These are phyloP conservation scores for Drosophila serrata DNA, from an alignment of 1,140 invertebrate species.

Conservation along the genomic window DNA sequence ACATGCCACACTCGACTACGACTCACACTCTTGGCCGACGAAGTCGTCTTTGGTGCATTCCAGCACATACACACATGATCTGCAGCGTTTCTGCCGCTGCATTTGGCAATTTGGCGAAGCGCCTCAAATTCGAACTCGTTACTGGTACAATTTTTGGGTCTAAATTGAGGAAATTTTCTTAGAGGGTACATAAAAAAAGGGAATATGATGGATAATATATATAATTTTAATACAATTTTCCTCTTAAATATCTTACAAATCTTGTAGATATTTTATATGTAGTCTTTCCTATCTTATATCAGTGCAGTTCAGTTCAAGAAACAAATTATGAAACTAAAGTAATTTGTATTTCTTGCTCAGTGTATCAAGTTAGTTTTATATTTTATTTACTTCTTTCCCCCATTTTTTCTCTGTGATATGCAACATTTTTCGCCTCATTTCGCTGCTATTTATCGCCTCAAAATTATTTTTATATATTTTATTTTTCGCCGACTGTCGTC, in stretches of 20 bases:
- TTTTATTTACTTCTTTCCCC: background rate
- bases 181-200: background rate
- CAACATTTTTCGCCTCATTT: constrained; percentile 39
- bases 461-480: constrained; percentile 23
- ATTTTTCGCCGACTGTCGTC: constrained; percentile 37
- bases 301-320: too few relatives aligned
- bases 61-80: constrained; percentile 25
- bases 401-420: constrained; percentile 16
- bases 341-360: background rate
- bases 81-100: constrained; percentile 28
- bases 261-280: background rate
- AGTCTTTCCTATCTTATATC: background rate
- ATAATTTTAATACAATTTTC: background rate
- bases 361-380: background rate
- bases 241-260: background rate
- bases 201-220: too few relatives aligned
- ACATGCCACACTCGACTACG: constrained; percentile 50
- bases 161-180: constrained; percentile 1
- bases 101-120: constrained; percentile 76
- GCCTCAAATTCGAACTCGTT: constrained; percentile 71
- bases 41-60: constrained; percentile 39
- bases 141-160: constrained; percentile 73
- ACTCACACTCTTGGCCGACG: constrained; percentile 4
- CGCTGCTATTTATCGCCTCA: constrained; percentile 45
- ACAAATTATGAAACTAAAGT: too few relatives aligned